Evolutionary conservation across 2,113 vertebrate species (phyloP), one percentile per base, ranked within the genome.

Genomic region (Hyperopisus bebe): DNA sequence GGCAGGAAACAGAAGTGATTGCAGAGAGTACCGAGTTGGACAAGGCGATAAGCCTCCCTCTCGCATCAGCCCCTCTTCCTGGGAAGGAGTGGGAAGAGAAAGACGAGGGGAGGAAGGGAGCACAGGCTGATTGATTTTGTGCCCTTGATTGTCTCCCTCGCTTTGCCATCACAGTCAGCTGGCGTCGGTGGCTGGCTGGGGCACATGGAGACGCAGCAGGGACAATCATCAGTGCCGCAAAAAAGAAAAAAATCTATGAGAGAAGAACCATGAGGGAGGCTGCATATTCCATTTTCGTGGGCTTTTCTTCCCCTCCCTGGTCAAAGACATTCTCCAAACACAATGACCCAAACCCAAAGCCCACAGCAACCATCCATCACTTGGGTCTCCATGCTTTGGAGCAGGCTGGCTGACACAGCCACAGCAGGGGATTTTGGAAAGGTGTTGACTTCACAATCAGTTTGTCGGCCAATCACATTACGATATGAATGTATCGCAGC

Each of bases 81-180:
- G 35, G 74, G 17, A 19, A 80, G 74, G 74, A 19, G 13, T 80
- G 82, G 13, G 42, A 21, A n/a, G 82, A 24, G 44, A 47, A 47
- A 82, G 17, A 7, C 7, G 77, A 24, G 35, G 39, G 77, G 77
- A 3, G 82, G 44, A 84, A 84, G 19, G 82, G 21, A 47, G 44
- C 44, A 84, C 15, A 47, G 44, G 82, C 82, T 44, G 82, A 84
- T 84, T 84, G 82, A 84, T 84, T 84, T 47, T 84, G 82, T 84
- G 82, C 82, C 82, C 82, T 47, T 84, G 82, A 84, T 84, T 84
- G 82, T 84, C 9, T 84, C 21, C 3, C 44, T 47, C 9, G 39
- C 39, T 47, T 84, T 27, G 39, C 82, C 82, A 84, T n/a, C 39
- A 13, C 82, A 84, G 82, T n/a, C 82, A 24, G 82, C 39, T 24